Percentiles rank a stretch among this genome's conserved stretches.
phyloP scores from a whole-genome alignment of 2,888 invertebrate species.

The Andrena camellia region DNA sequence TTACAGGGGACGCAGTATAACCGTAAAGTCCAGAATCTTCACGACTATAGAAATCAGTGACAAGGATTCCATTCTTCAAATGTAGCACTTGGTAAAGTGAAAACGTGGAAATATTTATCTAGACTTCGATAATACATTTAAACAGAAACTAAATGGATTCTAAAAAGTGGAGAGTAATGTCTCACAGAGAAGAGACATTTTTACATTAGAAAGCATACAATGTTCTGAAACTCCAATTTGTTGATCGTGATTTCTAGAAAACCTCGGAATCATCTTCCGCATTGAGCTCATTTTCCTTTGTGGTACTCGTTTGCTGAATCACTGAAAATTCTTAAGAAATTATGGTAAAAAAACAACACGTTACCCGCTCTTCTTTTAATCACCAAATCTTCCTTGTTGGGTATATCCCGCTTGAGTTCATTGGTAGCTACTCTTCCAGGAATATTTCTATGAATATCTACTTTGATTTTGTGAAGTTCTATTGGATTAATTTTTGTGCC shows the following conservation, averaged over 20 bases:
- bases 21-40: slow-evolving; percentile 31
- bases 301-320: too few relatives aligned
- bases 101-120: too few relatives aligned
- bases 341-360: slow-evolving; percentile 38
- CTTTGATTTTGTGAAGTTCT: slow-evolving; percentile 73
- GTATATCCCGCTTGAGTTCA: slow-evolving; percentile 72
- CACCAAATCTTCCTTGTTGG: slow-evolving; percentile 75
- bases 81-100: background rate
- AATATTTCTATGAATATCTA: slow-evolving; percentile 74
- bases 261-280: slow-evolving; percentile 37
- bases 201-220: slow-evolving; percentile 31
- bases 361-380: slow-evolving; percentile 78
- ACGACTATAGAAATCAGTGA: background rate
- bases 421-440: slow-evolving; percentile 33
- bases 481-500: slow-evolving; percentile 64
- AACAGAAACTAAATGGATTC: background rate
- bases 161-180: background rate
- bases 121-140: background rate
- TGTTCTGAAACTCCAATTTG: background rate
- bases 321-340: slow-evolving; percentile 28
- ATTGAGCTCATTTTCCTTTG: slow-evolving; percentile 17
- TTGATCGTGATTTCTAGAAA: background rate
- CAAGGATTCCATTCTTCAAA: slow-evolving; percentile 14
- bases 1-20: background rate
- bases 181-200: background rate